A percentile compares a stretch with the other conserved stretches of the same genome.
Evolutionary conservation across 92 coral and sea anemone species (phyloP).

Genomic region (Muricea muricata): DNA sequence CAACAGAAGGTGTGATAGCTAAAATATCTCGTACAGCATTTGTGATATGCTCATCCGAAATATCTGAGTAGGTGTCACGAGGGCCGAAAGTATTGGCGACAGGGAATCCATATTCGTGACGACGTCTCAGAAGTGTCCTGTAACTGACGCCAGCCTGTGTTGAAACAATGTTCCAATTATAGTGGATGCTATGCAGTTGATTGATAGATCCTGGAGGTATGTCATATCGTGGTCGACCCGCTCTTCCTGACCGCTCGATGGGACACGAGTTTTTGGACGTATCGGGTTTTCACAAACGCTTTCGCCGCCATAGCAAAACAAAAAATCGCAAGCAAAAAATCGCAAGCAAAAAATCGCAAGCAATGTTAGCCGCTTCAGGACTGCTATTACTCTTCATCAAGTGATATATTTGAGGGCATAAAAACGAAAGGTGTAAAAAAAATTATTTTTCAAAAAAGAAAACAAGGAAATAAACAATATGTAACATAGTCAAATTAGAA

Average conservation of each 20-base stretch:
- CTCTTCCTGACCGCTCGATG: conserved; percentile 33
- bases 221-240: conserved; percentile 75
- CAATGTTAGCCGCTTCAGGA: too few relatives aligned
- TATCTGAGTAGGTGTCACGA: neutral
- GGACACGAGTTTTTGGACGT: too few relatives aligned
- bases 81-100: neutral
- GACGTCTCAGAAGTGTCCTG: neutral
- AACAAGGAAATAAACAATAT: too few relatives aligned
- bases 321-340: too few relatives aligned
- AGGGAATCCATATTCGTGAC: neutral
- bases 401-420: too few relatives aligned
- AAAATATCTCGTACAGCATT: conserved; percentile 16
- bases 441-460: too few relatives aligned
- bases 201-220: conserved; percentile 54
- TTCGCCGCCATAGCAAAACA: too few relatives aligned
- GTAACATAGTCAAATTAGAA: too few relatives aligned
- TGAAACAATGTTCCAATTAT: neutral
- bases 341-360: too few relatives aligned
- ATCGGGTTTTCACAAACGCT: too few relatives aligned
- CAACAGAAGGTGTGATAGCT: conserved; percentile 6
- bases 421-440: too few relatives aligned
- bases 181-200: conserved; percentile 11
- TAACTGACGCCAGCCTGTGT: conserved; percentile 23
- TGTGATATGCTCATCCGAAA: conserved; percentile 33
- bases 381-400: too few relatives aligned